These are phyloP conservation scores for Vicugna pacos DNA, from an alignment of 2,113 vertebrate species.

Conservation along the genomic window DNA sequence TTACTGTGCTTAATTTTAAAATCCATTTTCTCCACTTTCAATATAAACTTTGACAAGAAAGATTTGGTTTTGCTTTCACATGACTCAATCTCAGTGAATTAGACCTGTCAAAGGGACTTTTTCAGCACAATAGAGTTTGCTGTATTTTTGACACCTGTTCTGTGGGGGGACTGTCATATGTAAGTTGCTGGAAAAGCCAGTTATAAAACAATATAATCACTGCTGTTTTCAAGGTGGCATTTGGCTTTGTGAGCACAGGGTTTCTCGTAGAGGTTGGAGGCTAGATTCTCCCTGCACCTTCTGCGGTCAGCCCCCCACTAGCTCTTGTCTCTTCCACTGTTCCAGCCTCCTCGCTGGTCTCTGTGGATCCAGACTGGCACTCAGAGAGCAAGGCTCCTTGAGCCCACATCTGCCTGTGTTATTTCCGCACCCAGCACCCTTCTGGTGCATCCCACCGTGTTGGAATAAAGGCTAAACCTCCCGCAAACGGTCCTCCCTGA, in stretches of 20 bases:
- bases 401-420: not conserved
- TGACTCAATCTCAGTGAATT: slow-evolving; percentile 85
- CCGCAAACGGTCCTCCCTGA: not conserved
- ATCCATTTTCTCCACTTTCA: slow-evolving; percentile 86
- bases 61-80: slow-evolving; percentile 85
- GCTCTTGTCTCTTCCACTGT: not conserved
- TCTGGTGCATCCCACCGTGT: not conserved
- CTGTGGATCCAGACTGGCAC: not conserved
- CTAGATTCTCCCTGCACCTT: not conserved
- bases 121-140: slow-evolving; percentile 79
- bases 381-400: not conserved
- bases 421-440: not conserved
- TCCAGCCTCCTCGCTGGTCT: not conserved
- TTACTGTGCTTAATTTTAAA: slow-evolving; percentile 78
- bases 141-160: slow-evolving; percentile 83
- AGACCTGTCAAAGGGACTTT: slow-evolving; percentile 85
- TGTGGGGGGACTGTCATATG: slow-evolving; percentile 64
- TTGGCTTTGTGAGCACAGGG: not conserved
- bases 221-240: slow-evolving; percentile 29
- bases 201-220: slow-evolving; percentile 58
- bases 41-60: slow-evolving; percentile 85
- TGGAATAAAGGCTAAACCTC: not conserved
- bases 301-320: not conserved
- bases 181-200: slow-evolving; percentile 73
- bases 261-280: not conserved